Conservation (phyloP, 2,113 vertebrate species). For the Seriola quinqueradiata region DNA sequence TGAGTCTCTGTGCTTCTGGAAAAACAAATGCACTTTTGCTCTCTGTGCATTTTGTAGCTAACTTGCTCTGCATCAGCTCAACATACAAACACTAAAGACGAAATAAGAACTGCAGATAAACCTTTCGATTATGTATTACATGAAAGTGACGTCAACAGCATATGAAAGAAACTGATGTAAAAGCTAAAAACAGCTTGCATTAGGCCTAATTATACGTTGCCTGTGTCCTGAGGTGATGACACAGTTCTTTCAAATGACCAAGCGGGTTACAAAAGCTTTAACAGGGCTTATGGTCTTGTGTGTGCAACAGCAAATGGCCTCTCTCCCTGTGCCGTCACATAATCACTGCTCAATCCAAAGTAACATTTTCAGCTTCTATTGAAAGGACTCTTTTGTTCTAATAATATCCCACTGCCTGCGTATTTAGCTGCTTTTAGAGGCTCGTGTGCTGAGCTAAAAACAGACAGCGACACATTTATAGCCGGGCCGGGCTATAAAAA, state of each 20-base stretch:
- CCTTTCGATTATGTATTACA: background rate
- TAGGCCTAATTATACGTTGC: slow-evolving; percentile 1
- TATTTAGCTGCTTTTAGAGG: slow-evolving; percentile 47
- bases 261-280: slow-evolving; percentile 25
- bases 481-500: slow-evolving; percentile 52
- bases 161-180: slow-evolving; percentile 13
- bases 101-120: background rate
- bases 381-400: slow-evolving; percentile 73
- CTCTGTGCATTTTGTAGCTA: no score
- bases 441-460: slow-evolving; percentile 61
- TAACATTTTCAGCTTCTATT: slow-evolving; percentile 29
- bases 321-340: slow-evolving; percentile 8
- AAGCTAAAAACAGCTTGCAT: slow-evolving; percentile 21
- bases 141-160: background rate
- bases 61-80: no score
- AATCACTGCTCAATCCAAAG: slow-evolving; percentile 54
- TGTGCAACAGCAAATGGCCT: slow-evolving; percentile 19
- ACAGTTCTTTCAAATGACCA: slow-evolving; percentile 28
- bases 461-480: slow-evolving; percentile 61
- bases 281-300: background rate
- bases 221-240: slow-evolving; percentile 1
- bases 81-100: no score
- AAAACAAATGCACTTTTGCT: no score
- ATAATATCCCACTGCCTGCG: slow-evolving; percentile 57
- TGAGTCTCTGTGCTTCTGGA: no score